Evolutionary conservation across 2,888 invertebrate genomes (phyloP).

Genomic region (Orthosia incerta): DNA sequence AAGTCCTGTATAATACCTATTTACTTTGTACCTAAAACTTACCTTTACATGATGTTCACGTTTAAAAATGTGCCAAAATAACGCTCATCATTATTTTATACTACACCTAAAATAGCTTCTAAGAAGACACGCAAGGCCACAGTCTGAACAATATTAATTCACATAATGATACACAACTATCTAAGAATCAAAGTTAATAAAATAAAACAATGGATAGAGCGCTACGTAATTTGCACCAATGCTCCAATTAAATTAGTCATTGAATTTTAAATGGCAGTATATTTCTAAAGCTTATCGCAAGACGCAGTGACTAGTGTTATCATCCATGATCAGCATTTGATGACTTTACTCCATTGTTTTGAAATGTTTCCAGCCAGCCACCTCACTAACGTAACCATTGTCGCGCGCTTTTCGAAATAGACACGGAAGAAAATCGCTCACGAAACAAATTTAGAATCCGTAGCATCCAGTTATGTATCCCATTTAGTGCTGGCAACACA

Average conservation of each 20-base stretch:
- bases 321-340: conserved; percentile 52
- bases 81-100: conserved; percentile 12
- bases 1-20: too few species aligned
- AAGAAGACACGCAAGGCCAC: conserved; percentile 12
- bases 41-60: not conserved
- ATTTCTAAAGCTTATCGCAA: conserved; percentile 43
- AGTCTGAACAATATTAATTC: conserved; percentile 14
- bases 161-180: conserved; percentile 10
- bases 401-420: conserved; percentile 57
- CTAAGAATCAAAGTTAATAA: conserved; percentile 7
- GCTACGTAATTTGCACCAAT: conserved; percentile 37
- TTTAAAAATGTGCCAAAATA: conserved; percentile 10
- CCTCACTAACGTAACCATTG: conserved; percentile 46
- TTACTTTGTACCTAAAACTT: not conserved
- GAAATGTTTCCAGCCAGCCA: conserved; percentile 58
- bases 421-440: conserved; percentile 58
- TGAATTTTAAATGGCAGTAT: conserved; percentile 24
- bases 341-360: conserved; percentile 64
- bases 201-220: conserved; percentile 26
- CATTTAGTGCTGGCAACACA: conserved; percentile 63
- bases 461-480: conserved; percentile 47
- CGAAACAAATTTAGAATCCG: conserved; percentile 47
- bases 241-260: conserved; percentile 41
- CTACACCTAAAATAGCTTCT: conserved; percentile 22
- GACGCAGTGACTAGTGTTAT: conserved; percentile 41